phyloP scores from a whole-genome alignment of 2,888 invertebrate species.

The Nomada flava region DNA sequence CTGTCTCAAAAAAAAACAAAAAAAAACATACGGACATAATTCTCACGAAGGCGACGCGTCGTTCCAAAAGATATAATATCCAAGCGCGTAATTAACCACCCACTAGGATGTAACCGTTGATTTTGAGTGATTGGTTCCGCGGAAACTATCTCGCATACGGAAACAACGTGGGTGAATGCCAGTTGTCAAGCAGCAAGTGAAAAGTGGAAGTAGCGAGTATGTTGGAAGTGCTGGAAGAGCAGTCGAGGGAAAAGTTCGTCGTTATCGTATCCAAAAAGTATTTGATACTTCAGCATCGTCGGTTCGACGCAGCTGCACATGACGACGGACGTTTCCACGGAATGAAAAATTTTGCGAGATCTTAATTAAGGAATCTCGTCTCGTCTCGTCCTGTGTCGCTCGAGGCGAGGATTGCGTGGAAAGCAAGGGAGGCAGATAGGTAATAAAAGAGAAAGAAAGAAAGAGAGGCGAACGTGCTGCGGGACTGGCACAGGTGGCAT shows the following conservation, averaged over 20 bases:
- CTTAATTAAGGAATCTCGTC: conserved; percentile 40
- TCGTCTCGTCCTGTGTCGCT: conserved; percentile 30
- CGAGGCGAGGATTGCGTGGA: not conserved
- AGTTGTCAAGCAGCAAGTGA: not conserved
- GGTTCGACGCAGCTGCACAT: not conserved
- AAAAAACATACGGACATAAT: not conserved
- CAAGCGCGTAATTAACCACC: conserved; percentile 15
- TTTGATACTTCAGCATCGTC: not conserved
- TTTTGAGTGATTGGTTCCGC: conserved; percentile 35
- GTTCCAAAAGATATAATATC: conserved; percentile 13
- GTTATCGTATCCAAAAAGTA: not conserved
- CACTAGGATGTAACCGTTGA: conserved; percentile 4
- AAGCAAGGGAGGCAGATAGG: not conserved
- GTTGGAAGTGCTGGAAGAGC: not conserved
- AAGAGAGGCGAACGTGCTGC: conserved; percentile 12
- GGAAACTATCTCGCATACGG: conserved; percentile 14
- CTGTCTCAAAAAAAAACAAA: not conserved
- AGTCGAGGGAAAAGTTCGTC: not conserved
- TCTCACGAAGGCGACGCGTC: conserved; percentile 36
- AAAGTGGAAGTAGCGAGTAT: not conserved
- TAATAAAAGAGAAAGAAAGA: not conserved
- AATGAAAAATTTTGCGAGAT: not conserved
- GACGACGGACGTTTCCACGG: not conserved
- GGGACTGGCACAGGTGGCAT: conserved; percentile 48
- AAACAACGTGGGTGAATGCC: too few species aligned